These are phyloP conservation scores for Zoroaster sp. DNA, from an alignment of 53 echinoderm and acorn worm genomes.

Conservation along the genomic window DNA sequence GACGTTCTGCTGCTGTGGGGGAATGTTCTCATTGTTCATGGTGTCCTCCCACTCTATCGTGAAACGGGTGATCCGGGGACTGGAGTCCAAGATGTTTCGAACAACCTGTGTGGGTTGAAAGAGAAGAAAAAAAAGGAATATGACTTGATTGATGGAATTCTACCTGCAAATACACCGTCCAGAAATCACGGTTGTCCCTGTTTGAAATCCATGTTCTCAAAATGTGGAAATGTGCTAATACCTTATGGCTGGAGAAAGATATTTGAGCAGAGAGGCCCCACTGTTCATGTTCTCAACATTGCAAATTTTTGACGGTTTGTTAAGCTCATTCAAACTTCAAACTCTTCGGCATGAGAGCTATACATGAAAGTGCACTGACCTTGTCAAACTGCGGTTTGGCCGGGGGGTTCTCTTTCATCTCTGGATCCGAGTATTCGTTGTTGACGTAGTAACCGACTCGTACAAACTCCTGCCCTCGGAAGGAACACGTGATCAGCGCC, in stretches of 20 bases:
- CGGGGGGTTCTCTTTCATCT: constrained; percentile 82
- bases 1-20: constrained; percentile 73
- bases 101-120: constrained; percentile 55
- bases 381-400: constrained; percentile 77
- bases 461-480: constrained; percentile 85
- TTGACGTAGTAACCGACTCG: constrained; percentile 98
- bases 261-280: too few species aligned
- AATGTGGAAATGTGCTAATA: neutral
- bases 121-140: neutral
- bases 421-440: constrained; percentile 91
- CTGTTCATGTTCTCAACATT: too few species aligned
- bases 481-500: constrained; percentile 91
- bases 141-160: too few species aligned
- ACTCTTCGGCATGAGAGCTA: too few species aligned
- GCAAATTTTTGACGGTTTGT: too few species aligned
- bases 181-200: too few species aligned
- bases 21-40: constrained; percentile 86
- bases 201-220: neutral
- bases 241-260: neutral
- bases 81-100: constrained; percentile 87
- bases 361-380: constrained; percentile 68
- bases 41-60: constrained; percentile 98
- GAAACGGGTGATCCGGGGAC: constrained; percentile 96
- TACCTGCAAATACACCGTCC: too few species aligned
- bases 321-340: too few species aligned